These are phyloP conservation scores for Clarias gariepinus DNA, from an alignment of 2,113 vertebrate genomes.

Conservation along the genomic window DNA sequence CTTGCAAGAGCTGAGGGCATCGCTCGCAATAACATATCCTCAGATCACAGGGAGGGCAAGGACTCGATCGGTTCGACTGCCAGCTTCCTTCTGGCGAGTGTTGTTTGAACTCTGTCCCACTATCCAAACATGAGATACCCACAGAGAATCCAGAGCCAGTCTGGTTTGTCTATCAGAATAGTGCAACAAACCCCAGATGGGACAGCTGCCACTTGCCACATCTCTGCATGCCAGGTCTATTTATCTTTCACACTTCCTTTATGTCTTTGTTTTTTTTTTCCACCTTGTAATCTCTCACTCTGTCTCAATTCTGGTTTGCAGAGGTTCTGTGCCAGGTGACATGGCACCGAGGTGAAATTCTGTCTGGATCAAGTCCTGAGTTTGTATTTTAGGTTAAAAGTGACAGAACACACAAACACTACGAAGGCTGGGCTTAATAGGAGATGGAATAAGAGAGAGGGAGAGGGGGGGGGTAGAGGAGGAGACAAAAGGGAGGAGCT, in stretches of 20 bases:
- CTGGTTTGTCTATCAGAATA: conserved; percentile 47
- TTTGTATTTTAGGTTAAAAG: background rate
- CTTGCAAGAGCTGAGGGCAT: conserved; percentile 29
- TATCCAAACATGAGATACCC: conserved; percentile 45
- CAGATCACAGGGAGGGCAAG: conserved; percentile 44
- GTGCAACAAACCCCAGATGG: conserved; percentile 44
- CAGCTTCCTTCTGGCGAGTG: conserved; percentile 48
- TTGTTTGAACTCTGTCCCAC: conserved; percentile 47
- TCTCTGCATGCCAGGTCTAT: conserved; percentile 32
- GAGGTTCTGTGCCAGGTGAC: background rate
- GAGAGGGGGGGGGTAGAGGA: conserved; percentile 8
- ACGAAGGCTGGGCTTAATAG: background rate
- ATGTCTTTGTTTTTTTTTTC: background rate
- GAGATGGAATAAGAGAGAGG: background rate
- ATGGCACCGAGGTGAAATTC: background rate
- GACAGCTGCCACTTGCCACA: conserved; percentile 39
- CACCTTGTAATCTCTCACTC: background rate
- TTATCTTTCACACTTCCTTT: conserved; percentile 27
- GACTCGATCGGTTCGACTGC: conserved; percentile 24
- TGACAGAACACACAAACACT: conserved; percentile 6
- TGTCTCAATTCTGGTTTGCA: background rate
- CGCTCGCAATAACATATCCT: conserved; percentile 47
- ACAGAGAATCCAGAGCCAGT: conserved; percentile 35
- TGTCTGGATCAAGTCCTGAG: background rate
- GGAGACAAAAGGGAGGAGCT: conserved; percentile 39